phyloP scores from a whole-genome alignment of 2,797 vertebrate species.

The Halcyon leucocephala region DNA sequence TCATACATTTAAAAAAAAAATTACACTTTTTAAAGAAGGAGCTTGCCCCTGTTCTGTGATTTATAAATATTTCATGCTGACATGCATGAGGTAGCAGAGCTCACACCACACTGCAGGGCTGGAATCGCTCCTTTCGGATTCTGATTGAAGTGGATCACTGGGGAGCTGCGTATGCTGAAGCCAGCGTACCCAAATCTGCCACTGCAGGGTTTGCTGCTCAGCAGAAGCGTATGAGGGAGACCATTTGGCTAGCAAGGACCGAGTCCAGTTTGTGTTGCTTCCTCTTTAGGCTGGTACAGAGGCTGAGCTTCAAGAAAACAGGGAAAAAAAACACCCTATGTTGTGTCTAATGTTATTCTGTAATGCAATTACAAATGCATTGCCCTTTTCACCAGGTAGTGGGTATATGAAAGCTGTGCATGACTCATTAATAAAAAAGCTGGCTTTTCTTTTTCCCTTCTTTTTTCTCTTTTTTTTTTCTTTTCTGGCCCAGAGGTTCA shows the following conservation, averaged over 20 bases:
- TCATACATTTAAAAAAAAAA: constrained; percentile 11
- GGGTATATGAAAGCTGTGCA: not conserved
- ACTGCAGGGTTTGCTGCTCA: not conserved
- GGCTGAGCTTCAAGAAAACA: not conserved
- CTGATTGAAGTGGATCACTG: not conserved
- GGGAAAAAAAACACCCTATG: not conserved
- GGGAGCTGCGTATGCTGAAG: not conserved
- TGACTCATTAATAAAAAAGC: not conserved
- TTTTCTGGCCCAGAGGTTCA: not conserved
- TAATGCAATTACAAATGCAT: not conserved
- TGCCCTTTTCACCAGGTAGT: not conserved
- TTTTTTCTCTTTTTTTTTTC: rapidly evolving
- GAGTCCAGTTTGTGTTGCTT: not conserved
- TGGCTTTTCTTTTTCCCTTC: not conserved
- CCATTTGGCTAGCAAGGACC: not conserved
- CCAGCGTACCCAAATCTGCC: not conserved
- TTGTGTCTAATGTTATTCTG: not conserved
- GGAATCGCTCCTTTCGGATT: not conserved
- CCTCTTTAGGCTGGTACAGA: not conserved
- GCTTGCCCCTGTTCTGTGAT: not conserved
- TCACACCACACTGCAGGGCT: not conserved
- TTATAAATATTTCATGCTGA: constrained; percentile 65
- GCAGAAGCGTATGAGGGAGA: not conserved
- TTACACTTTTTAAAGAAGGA: constrained; percentile 49
- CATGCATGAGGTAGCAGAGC: constrained; percentile 29